Conservation (phyloP, 2,888 invertebrate species). For the Cactoblastis cactorum region DNA sequence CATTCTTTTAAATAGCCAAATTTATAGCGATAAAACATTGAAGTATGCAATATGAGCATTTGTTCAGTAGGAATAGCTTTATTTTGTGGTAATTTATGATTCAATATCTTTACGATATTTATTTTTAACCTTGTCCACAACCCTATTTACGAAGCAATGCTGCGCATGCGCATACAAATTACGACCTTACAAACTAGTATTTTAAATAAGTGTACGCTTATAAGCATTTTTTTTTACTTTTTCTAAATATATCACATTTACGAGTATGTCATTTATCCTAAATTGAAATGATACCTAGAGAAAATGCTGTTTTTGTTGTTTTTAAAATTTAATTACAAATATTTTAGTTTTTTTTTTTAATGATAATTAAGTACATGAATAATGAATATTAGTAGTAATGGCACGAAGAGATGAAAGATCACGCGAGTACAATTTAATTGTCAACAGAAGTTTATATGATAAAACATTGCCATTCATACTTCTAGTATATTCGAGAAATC, state of each 20-base stretch:
- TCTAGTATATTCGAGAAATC: not conserved
- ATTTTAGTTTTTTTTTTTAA: slow-evolving; percentile 37
- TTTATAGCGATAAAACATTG: too few relatives aligned
- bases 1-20: too few relatives aligned
- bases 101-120: too few relatives aligned
- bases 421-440: slow-evolving; percentile 13
- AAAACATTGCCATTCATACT: not conserved
- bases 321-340: slow-evolving; percentile 44
- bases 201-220: slow-evolving; percentile 54
- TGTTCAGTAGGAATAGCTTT: too few relatives aligned
- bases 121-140: too few relatives aligned
- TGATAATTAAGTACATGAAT: slow-evolving; percentile 40
- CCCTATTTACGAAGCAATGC: not conserved
- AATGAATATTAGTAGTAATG: slow-evolving; percentile 38
- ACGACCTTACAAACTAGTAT: slow-evolving; percentile 43
- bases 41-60: too few relatives aligned
- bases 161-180: not conserved
- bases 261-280: slow-evolving; percentile 66
- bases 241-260: slow-evolving; percentile 70
- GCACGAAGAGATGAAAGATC: slow-evolving; percentile 33
- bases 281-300: slow-evolving; percentile 44
- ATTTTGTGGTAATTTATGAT: too few relatives aligned
- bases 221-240: slow-evolving; percentile 61
- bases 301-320: slow-evolving; percentile 51
- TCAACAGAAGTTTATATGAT: not conserved